Conservation (phyloP, 1,140 invertebrate genomes). For the Papilio machaon region DNA sequence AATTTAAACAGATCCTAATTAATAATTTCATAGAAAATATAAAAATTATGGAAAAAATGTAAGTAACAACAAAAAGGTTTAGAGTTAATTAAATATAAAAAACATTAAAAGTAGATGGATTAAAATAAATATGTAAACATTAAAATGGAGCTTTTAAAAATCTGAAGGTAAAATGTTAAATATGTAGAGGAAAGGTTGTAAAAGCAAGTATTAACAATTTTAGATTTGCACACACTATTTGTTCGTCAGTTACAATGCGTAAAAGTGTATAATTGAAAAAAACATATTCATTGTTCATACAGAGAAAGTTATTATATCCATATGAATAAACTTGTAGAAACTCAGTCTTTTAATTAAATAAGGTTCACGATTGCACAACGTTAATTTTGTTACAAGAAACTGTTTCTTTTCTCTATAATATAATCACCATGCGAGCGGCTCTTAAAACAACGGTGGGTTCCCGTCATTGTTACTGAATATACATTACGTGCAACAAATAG, state of each 20-base stretch:
- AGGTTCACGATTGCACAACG: constrained; percentile 53
- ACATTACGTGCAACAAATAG: constrained; percentile 47
- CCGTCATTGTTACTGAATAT: constrained; percentile 60
- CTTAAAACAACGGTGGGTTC: constrained; percentile 49
- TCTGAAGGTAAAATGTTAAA: too few relatives aligned
- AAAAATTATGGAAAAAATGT: too few relatives aligned
- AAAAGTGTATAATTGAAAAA: constrained; percentile 35
- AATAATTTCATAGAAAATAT: neutral
- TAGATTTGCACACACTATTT: constrained; percentile 12
- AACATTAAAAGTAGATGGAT: neutral
- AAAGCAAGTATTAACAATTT: constrained; percentile 14
- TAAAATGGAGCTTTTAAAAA: too few relatives aligned
- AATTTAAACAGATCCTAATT: neutral
- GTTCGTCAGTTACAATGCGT: neutral
- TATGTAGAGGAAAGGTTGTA: neutral
- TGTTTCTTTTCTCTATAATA: constrained; percentile 56
- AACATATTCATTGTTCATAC: constrained; percentile 37
- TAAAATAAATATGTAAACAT: neutral
- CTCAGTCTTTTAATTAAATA: constrained; percentile 47
- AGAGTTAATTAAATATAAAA: neutral
- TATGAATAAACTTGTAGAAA: constrained; percentile 8
- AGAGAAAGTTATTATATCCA: constrained; percentile 32
- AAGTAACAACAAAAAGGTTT: too few relatives aligned
- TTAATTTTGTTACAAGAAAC: constrained; percentile 52
- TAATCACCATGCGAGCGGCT: constrained; percentile 48